Conservation (phyloP, 2,888 invertebrate genomes). For the Leptinotarsa tumamoca region DNA sequence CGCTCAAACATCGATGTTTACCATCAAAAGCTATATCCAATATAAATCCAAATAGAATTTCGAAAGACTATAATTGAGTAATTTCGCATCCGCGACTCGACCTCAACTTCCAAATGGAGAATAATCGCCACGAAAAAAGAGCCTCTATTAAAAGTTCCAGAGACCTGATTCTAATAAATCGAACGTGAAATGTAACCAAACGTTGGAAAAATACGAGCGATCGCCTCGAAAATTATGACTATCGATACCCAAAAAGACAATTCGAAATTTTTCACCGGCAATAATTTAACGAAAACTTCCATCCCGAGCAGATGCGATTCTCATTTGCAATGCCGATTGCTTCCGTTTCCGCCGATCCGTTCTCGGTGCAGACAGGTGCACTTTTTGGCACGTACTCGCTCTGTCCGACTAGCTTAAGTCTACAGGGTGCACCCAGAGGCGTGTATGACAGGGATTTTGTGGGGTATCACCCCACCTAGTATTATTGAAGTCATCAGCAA, state of each 20-base stretch:
- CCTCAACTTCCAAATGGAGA: neutral
- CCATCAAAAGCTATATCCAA: neutral
- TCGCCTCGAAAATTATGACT: conserved; percentile 31
- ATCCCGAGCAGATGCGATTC: conserved; percentile 45
- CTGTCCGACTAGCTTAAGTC: neutral
- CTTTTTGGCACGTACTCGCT: conserved; percentile 17
- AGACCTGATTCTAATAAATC: conserved; percentile 23
- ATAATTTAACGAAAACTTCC: conserved; percentile 45
- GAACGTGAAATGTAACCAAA: conserved; percentile 18
- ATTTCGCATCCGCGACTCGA: neutral
- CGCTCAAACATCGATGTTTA: neutral
- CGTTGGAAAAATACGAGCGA: conserved; percentile 27
- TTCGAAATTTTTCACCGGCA: conserved; percentile 40
- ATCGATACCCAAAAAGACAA: conserved; percentile 36
- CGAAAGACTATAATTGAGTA: neutral
- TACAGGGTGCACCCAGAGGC: neutral
- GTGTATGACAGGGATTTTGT: too few species aligned
- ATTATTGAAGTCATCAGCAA: too few species aligned
- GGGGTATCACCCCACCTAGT: too few species aligned
- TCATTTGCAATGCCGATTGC: conserved; percentile 50
- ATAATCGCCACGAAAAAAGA: neutral
- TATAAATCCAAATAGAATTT: neutral
- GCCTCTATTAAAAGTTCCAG: conserved; percentile 20
- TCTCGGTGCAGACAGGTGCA: conserved; percentile 36
- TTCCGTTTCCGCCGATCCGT: conserved; percentile 41